Conservation (phyloP, 2,113 vertebrate genomes). For the Cinclus mexicanus region DNA sequence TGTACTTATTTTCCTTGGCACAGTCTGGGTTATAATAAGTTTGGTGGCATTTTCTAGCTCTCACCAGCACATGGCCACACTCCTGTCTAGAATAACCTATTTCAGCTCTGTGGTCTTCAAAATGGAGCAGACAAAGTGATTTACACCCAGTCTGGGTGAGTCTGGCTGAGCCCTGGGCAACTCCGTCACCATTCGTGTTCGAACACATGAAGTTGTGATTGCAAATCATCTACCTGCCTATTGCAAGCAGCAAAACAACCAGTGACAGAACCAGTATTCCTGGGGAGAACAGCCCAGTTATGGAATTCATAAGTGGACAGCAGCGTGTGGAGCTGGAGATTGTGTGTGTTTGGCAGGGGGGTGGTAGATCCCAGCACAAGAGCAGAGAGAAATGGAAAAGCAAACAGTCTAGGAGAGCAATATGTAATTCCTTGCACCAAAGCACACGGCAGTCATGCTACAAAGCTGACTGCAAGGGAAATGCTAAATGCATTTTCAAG, state of each 20-base stretch:
- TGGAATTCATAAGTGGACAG: background rate
- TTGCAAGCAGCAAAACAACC: background rate
- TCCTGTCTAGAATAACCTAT: background rate
- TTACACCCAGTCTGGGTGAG: background rate
- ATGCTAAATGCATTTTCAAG: constrained; percentile 12
- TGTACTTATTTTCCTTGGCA: background rate
- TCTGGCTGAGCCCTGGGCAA: background rate
- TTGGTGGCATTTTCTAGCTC: background rate
- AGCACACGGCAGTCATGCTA: background rate
- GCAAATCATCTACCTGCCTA: background rate
- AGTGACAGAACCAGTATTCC: background rate
- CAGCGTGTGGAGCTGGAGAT: background rate
- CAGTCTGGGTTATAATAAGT: background rate
- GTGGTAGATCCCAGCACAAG: background rate
- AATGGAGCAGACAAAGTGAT: background rate
- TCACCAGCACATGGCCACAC: background rate
- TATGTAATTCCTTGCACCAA: constrained; percentile 39
- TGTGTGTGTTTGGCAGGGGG: background rate
- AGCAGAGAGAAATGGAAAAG: constrained; percentile 1
- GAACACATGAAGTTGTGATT: background rate
- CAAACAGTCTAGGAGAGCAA: background rate
- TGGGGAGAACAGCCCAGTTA: background rate
- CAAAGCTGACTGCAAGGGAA: constrained; percentile 24
- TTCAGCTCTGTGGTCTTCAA: background rate
- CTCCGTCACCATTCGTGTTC: background rate